Percentiles rank a stretch among this genome's conserved stretches.
These are phyloP conservation scores for Eucriotettix oculatus DNA, from an alignment of 2,888 invertebrate species.

Conservation along the genomic window DNA sequence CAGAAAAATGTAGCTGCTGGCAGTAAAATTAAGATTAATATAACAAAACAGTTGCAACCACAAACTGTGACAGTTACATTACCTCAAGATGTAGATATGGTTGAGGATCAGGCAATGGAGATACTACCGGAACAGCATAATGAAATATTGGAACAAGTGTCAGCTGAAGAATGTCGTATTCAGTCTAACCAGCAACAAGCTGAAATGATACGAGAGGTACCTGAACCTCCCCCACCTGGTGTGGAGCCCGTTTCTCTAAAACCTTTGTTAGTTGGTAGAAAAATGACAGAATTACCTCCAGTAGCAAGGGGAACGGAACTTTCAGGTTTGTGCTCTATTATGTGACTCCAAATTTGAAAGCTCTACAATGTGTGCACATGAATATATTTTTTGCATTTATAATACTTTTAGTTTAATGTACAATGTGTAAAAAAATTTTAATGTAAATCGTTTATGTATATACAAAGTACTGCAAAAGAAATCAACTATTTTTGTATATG, in stretches of 20 bases:
- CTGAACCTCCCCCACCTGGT: slow-evolving; percentile 35
- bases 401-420: neutral
- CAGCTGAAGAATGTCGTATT: neutral
- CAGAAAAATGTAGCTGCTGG: slow-evolving; percentile 24
- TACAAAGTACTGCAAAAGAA: no score
- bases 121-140: slow-evolving; percentile 2
- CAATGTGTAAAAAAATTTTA: neutral
- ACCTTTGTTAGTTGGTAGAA: slow-evolving; percentile 43
- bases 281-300: slow-evolving; percentile 52
- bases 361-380: neutral
- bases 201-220: slow-evolving; percentile 1
- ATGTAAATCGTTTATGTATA: neutral
- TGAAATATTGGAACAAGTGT: neutral
- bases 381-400: neutral
- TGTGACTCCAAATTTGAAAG: slow-evolving; percentile 33
- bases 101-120: slow-evolving; percentile 17
- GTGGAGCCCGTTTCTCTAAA: slow-evolving; percentile 36
- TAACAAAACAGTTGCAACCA: slow-evolving; percentile 39
- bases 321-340: slow-evolving; percentile 74
- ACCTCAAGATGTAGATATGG: slow-evolving; percentile 11
- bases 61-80: slow-evolving; percentile 17
- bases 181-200: neutral
- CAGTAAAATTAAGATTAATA: slow-evolving; percentile 65
- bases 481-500: no score
- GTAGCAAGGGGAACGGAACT: slow-evolving; percentile 59